Base-by-base conservation (phyloP, 2,888 invertebrate genomes). In the Prenolepis imparis region DNA sequence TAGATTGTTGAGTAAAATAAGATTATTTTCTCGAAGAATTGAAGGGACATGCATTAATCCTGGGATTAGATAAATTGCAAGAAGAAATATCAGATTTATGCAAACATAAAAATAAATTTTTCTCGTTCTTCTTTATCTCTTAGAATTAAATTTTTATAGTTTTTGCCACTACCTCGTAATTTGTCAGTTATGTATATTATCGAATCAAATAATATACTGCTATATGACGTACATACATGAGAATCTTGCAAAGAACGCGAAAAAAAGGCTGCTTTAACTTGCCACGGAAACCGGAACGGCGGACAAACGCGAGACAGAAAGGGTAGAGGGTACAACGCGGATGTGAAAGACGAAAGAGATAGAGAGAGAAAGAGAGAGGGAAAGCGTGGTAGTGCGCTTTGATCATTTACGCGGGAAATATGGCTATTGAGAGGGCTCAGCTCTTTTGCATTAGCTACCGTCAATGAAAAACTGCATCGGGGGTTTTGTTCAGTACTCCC, bases 361-460 rank as follows among this genome's bases (percentile, higher is more conserved):
- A 21, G 28, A 63, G 61, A 48, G 44, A 59, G 78, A 21, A 21
- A 63, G 61, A 48, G 44, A 59, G 78, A 57, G 68, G 39, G 64
- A 68, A 59, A 63, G 84, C 12, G 67, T 36, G 72, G 66, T 52
- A 75, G 67, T 12, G 41, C 64, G 82, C 90, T 92, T 93, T 93
- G 92, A 93, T 89, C 91, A 84, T 72, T 83, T 87, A 86, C 86
- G 88, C 89, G 89, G 85, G 85, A 90, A 91, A 91, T 86, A 91
- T 89, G 90, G 88, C 90, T 88, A 91, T 91, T 91, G 90, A 92
- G 88, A 88, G 83, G 80, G 70, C 83, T 61, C 83, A 78, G 86
- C 87, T 52, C 48, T 89, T 91, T 88, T 80, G 86, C 87, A 88
- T 90, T 90, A 90, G 89, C 86, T 90, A 83, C 83, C 67, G 88